Evolutionary conservation across 2,797 vertebrate genomes (phyloP).

Genomic region (Periophthalmus magnuspinnatus): DNA sequence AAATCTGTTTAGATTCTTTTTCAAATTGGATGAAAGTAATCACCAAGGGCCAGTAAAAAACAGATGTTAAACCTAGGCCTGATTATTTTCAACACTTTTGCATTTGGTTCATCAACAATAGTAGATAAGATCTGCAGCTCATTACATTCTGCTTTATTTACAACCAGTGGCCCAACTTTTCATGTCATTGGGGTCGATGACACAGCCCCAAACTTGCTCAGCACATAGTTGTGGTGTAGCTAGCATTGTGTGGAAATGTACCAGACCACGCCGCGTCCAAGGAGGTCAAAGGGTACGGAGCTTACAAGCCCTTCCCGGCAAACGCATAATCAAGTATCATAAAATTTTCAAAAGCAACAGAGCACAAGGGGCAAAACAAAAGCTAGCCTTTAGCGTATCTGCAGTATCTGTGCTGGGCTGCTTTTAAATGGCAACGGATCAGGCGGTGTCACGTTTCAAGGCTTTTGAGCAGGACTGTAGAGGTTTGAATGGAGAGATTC

Average conservation of each 20-base stretch:
- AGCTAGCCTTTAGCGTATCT: slow-evolving; percentile 17
- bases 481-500: slow-evolving; percentile 9
- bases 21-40: too few species aligned
- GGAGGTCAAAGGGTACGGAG: slow-evolving; percentile 30
- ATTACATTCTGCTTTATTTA: not conserved
- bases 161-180: not conserved
- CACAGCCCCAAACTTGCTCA: slow-evolving; percentile 23
- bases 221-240: slow-evolving; percentile 52
- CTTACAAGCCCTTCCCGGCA: slow-evolving; percentile 23
- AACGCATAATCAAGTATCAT: slow-evolving; percentile 26
- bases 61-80: too few species aligned
- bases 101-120: not conserved
- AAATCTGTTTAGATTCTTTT: too few species aligned
- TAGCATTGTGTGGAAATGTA: slow-evolving; percentile 50
- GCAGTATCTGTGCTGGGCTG: slow-evolving; percentile 27
- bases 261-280: slow-evolving; percentile 21
- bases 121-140: not conserved
- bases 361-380: slow-evolving; percentile 33
- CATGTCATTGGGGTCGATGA: slow-evolving; percentile 5
- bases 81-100: not conserved
- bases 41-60: too few species aligned
- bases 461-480: slow-evolving; percentile 1
- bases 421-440: not conserved
- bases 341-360: slow-evolving; percentile 12
- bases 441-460: slow-evolving; percentile 33